Evolutionary conservation across 2,113 vertebrate species (phyloP), one percentile per base, ranked within the genome.

Genomic region (Nothoprocta perdicaria): DNA sequence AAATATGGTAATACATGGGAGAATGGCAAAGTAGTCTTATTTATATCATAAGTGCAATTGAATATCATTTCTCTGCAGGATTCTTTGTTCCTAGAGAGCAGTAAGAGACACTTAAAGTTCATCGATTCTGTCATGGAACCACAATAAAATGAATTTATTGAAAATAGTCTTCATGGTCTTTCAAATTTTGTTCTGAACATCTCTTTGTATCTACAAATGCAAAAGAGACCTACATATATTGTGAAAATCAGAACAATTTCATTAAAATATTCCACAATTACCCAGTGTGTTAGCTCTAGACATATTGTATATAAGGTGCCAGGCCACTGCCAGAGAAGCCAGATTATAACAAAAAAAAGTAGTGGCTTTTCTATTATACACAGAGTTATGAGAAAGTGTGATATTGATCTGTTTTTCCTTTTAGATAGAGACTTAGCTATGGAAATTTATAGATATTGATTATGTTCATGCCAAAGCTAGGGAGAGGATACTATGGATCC

Each of bases 101-200:
- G 10, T 5, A 82, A 10, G 12, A 73, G 33, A 9, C 16, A 81
- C 24, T 61, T 48, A 48, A 79, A 84, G 35, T 35, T 4, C 12
- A 76, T 43, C 75, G 31, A 66, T 92, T 79, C 88, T 72, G 6
- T 68, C 15, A 31, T 52, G 9, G 6, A 26, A 65, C 8, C 65
- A 10, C 23, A 65, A 2, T 57, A 61, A 89, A 84, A 52, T 43
- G 3, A 3, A 24, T 73, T 90, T 84, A 43, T 61, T 89, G 21
- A 75, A 58, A 80, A 71, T 71, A 75, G 5, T 45, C 19, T 82
- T 73, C 72, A 35, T 29, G 6, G 1, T 29, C 4, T 53, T 89
- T 78, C n/a, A 78, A 12, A 58, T 67, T 69, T 86, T 80, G 3
- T 78, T 81, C 45, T 82, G n/a, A 79, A 92, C 76, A 35, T 67